phyloP scores from a whole-genome alignment of 2,113 vertebrate genomes.

The Oceanites oceanicus region DNA sequence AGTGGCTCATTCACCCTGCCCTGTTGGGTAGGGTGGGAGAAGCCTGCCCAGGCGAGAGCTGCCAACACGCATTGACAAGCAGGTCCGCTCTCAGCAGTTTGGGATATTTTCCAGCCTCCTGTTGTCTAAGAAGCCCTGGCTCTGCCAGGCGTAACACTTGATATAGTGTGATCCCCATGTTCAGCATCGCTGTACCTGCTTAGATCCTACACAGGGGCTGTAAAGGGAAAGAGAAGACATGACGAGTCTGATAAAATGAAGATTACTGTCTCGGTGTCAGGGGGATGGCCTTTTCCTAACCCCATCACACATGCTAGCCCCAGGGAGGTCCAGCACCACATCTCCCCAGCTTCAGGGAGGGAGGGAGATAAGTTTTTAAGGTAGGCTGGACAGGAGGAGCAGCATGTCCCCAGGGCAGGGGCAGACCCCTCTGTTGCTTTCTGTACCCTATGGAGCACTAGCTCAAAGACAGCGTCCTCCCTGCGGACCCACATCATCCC shows the following conservation, averaged over 20 bases:
- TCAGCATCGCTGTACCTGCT: not conserved
- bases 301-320: not conserved
- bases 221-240: not conserved
- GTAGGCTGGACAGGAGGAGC: not conserved
- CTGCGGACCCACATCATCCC: not conserved
- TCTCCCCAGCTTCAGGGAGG: not conserved
- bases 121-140: not conserved
- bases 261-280: not conserved
- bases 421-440: rapidly evolving
- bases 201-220: not conserved
- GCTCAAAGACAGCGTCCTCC: not conserved
- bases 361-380: not conserved
- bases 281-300: not conserved
- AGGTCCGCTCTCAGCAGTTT: not conserved
- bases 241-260: not conserved
- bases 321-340: not conserved
- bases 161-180: not conserved
- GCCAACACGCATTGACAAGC: not conserved
- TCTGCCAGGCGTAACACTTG: not conserved
- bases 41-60: not conserved
- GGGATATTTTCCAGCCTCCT: not conserved
- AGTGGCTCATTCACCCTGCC: rapidly evolving
- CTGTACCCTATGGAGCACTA: not conserved
- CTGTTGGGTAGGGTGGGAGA: not conserved
- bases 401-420: not conserved